Conservation (phyloP, 1,140 invertebrate genomes). For the Heliconius hermathena region DNA sequence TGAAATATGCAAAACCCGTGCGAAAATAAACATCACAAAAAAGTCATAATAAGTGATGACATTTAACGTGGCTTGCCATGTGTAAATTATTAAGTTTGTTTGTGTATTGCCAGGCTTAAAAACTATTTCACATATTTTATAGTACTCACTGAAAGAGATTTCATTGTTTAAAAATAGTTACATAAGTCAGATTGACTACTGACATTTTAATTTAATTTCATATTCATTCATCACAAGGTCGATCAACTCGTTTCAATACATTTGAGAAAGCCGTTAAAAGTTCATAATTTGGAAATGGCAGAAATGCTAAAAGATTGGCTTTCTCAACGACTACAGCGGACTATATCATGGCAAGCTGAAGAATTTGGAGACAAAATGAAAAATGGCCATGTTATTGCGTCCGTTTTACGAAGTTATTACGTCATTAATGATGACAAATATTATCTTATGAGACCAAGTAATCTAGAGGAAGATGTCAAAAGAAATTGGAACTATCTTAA, state of each 20-base stretch:
- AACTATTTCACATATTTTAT: neutral
- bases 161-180: neutral
- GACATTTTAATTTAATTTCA: constrained; percentile 4
- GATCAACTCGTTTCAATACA: neutral
- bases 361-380: constrained; percentile 74
- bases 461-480: constrained; percentile 70
- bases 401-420: constrained; percentile 64
- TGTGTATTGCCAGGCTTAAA: neutral
- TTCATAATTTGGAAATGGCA: constrained; percentile 52
- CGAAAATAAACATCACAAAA: constrained; percentile 81
- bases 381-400: constrained; percentile 66
- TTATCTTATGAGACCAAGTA: constrained; percentile 64
- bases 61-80: constrained; percentile 45
- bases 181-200: neutral
- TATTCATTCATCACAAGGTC: neutral
- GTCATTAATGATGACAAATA: constrained; percentile 69
- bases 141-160: neutral
- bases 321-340: constrained; percentile 59
- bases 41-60: constrained; percentile 77
- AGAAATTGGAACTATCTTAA: constrained; percentile 80
- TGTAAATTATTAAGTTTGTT: neutral
- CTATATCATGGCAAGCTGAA: constrained; percentile 66
- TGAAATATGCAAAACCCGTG: constrained; percentile 65
- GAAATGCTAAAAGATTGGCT: constrained; percentile 77
- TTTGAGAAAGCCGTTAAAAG: neutral